phyloP scores from a whole-genome alignment of 92 coral and sea anemone genomes.

The Zoanthus solanderi region DNA sequence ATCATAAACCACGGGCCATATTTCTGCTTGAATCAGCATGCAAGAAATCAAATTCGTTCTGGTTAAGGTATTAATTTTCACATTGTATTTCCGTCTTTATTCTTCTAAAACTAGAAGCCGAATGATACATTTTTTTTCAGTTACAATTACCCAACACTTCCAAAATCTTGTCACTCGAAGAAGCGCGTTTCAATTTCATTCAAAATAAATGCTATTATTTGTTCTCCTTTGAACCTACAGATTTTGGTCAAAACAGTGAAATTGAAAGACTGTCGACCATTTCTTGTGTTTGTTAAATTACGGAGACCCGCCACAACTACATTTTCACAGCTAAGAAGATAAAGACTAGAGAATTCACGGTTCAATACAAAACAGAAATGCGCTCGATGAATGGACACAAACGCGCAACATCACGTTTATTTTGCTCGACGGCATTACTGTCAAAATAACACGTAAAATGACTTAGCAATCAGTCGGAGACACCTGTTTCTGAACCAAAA shows the following conservation, averaged over 20 bases:
- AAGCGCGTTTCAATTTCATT: slow-evolving; percentile 12
- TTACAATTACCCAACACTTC: background rate
- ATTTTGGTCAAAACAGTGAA: slow-evolving; percentile 13
- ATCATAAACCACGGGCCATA: background rate
- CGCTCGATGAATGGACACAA: background rate
- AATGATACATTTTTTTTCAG: background rate
- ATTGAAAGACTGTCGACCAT: background rate
- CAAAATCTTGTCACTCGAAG: background rate
- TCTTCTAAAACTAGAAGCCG: background rate
- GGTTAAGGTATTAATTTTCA: background rate
- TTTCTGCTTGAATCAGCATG: slow-evolving; percentile 18
- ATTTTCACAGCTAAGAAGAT: background rate
- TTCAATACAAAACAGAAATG: background rate
- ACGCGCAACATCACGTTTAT: background rate
- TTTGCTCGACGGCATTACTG: background rate
- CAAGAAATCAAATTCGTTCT: slow-evolving; percentile 3
- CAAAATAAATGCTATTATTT: slow-evolving; percentile 31
- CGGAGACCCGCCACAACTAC: background rate
- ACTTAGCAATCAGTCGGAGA: background rate
- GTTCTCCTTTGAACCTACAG: background rate
- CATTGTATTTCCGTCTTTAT: background rate
- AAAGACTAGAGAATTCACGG: background rate
- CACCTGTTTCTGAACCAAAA: background rate
- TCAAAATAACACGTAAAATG: slow-evolving; percentile 5
- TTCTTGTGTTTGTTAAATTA: background rate